These are phyloP conservation scores for Drosophila quinaria DNA, from an alignment of 2,888 invertebrate genomes.

Conservation along the genomic window DNA sequence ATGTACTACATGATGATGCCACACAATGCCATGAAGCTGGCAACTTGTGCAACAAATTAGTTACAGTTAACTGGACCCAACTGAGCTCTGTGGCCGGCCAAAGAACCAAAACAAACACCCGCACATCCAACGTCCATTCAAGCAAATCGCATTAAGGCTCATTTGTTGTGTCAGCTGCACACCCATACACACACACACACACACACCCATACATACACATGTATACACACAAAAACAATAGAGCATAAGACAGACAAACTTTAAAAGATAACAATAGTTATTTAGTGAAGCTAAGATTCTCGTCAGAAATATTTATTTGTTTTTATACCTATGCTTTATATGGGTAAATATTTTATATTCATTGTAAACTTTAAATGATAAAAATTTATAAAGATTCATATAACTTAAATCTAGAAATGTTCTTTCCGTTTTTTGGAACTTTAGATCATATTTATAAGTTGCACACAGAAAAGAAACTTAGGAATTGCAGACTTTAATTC, in stretches of 20 bases:
- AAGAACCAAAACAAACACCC: conserved; percentile 57
- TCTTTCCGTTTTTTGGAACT: too few relatives aligned
- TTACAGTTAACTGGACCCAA: conserved; percentile 77
- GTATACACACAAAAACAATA: conserved; percentile 23
- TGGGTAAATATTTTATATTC: too few relatives aligned
- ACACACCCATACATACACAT: conserved; percentile 15
- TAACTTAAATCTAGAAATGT: too few relatives aligned
- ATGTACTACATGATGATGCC: background rate
- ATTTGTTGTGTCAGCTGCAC: conserved; percentile 85
- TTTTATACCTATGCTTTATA: too few relatives aligned
- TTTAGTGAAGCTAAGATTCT: conserved; percentile 16
- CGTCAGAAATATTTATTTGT: background rate
- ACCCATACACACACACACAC: conserved; percentile 7
- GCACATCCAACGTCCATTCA: conserved; percentile 69
- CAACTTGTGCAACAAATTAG: conserved; percentile 64
- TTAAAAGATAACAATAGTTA: conserved; percentile 19
- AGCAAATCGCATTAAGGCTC: conserved; percentile 81
- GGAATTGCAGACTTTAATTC: too few relatives aligned
- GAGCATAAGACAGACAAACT: conserved; percentile 36
- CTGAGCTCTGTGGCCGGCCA: conserved; percentile 36
- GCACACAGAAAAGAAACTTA: too few relatives aligned
- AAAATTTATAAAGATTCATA: too few relatives aligned
- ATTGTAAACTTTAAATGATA: too few relatives aligned
- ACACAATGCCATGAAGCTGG: conserved; percentile 17
- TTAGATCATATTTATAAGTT: too few relatives aligned